Evolutionary conservation across 2,113 vertebrate genomes (phyloP).

Genomic region (Anhinga anhinga): DNA sequence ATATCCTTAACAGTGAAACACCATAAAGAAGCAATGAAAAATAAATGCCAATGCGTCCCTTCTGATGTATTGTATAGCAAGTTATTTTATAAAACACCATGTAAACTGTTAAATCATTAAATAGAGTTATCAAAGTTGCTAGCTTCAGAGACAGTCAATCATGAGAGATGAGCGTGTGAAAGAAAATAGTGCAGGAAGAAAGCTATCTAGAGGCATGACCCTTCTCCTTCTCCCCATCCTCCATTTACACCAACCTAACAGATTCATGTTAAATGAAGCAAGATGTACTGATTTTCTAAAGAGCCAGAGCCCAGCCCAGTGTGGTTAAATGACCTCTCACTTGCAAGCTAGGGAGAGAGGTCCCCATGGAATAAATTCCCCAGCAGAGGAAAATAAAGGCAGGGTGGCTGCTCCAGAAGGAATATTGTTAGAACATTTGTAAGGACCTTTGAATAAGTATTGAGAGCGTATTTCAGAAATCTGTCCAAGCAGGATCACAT

Average conservation of each 20-base stretch:
- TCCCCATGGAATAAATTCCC: slow-evolving; percentile 27
- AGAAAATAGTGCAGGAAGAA: not conserved
- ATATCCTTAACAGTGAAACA: not conserved
- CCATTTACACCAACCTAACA: not conserved
- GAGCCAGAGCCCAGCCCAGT: not conserved
- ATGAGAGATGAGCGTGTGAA: not conserved
- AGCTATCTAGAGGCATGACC: not conserved
- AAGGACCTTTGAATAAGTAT: slow-evolving; percentile 23
- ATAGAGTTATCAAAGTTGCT: not conserved
- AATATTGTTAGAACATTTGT: slow-evolving; percentile 47
- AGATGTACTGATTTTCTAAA: slow-evolving; percentile 16
- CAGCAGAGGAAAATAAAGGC: not conserved
- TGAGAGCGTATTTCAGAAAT: not conserved
- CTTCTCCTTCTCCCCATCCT: not conserved
- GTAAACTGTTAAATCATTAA: not conserved
- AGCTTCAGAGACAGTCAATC: not conserved
- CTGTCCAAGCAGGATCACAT: slow-evolving; percentile 36
- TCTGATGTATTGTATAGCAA: not conserved
- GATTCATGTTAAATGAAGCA: slow-evolving; percentile 51
- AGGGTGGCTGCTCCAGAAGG: not conserved
- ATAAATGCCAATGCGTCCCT: not conserved
- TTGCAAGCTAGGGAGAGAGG: not conserved
- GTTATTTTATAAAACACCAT: not conserved
- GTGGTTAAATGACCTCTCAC: slow-evolving; percentile 15
- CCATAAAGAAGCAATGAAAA: not conserved